Percentiles rank a stretch among this genome's conserved stretches.
These are phyloP conservation scores for Laspeyria flexula DNA, from an alignment of 2,888 invertebrate genomes.

Conservation along the genomic window DNA sequence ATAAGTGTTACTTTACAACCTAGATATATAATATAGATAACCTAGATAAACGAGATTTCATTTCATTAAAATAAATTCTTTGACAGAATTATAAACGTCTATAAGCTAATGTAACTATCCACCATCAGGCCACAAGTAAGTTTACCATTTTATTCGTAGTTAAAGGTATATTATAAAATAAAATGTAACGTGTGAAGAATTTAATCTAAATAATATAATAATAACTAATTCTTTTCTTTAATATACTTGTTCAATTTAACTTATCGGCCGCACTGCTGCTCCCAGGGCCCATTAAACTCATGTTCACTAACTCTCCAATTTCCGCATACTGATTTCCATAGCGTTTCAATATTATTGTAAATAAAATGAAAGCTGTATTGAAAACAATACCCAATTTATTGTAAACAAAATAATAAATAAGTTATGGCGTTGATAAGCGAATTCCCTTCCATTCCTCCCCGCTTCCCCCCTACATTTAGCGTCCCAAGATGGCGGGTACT, in stretches of 20 bases:
- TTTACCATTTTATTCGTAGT: too few species aligned
- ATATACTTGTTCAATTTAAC: background rate
- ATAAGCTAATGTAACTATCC: too few species aligned
- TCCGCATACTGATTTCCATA: slow-evolving; percentile 4
- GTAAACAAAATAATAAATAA: slow-evolving; percentile 14
- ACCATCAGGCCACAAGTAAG: too few species aligned
- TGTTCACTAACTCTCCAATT: slow-evolving; percentile 1
- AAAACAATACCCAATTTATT: slow-evolving; percentile 24
- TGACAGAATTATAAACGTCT: background rate
- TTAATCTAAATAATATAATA: too few species aligned
- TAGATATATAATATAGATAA: too few species aligned
- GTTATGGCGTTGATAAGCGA: slow-evolving; percentile 7
- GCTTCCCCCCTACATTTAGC: too few species aligned
- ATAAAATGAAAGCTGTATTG: slow-evolving; percentile 9
- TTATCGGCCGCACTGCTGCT: background rate
- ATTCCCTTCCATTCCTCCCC: background rate
- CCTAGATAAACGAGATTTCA: too few species aligned
- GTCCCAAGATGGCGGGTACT: background rate
- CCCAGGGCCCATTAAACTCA: background rate
- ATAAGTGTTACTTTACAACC: too few species aligned
- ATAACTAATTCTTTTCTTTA: too few species aligned
- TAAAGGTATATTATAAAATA: too few species aligned
- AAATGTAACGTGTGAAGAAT: too few species aligned
- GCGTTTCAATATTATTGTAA: slow-evolving; percentile 1
- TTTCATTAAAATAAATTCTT: too few species aligned